Percentiles rank a stretch among this genome's conserved stretches.
These are phyloP conservation scores for Mesodorylaimus sp. DNA, from an alignment of 2,888 invertebrate genomes.

Conservation along the genomic window DNA sequence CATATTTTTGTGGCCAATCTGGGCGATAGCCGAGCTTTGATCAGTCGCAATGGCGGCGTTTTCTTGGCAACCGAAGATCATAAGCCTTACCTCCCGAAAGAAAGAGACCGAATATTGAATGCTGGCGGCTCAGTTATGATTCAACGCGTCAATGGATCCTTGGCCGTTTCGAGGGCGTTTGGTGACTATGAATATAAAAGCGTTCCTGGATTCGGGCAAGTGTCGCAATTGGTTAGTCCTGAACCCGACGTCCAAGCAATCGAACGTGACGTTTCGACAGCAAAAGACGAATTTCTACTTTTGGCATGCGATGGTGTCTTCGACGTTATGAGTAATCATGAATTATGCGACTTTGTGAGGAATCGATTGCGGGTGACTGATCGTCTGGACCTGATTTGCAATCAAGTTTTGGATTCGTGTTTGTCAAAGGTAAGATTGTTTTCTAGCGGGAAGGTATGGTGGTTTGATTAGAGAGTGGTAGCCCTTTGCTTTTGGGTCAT, in stretches of 20 bases:
- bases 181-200: conserved; percentile 84
- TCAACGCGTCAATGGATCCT: conserved; percentile 68
- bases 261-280: conserved; percentile 31
- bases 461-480: no score
- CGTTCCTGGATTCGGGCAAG: conserved; percentile 53
- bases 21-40: conserved; percentile 45
- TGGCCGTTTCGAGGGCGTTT: conserved; percentile 80
- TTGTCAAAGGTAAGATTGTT: conserved; percentile 92
- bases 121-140: conserved; percentile 93
- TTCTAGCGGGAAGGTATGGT: no score
- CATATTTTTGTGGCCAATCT: conserved; percentile 54
- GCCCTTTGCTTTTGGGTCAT: no score
- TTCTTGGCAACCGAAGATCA: conserved; percentile 84
- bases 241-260: conserved; percentile 86
- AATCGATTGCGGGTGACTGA: conserved; percentile 67
- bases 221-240: conserved; percentile 90
- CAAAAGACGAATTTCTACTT: conserved; percentile 69
- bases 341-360: conserved; percentile 77
- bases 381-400: conserved; percentile 70
- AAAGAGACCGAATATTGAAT: conserved; percentile 75
- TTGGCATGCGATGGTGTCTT: conserved; percentile 95
- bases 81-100: conserved; percentile 70
- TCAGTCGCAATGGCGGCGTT: conserved; percentile 60
- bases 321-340: conserved; percentile 94
- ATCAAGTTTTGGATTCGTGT: conserved; percentile 93